phyloP scores from a whole-genome alignment of 2,888 invertebrate species.

The Pheosia tremula region DNA sequence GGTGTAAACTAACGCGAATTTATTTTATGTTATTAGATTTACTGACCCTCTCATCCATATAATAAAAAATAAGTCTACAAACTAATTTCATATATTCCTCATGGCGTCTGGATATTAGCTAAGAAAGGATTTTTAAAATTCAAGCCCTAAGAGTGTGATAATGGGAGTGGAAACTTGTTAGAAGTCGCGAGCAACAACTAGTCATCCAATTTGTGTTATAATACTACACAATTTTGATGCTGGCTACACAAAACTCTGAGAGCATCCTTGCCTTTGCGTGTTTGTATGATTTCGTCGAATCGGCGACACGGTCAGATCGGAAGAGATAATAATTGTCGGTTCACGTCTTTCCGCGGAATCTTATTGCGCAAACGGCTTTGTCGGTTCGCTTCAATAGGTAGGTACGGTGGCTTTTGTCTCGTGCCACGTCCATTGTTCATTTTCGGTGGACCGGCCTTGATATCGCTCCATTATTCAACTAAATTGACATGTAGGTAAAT shows the following conservation, averaged over 20 bases:
- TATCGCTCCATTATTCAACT: conserved; percentile 69
- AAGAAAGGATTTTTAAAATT: not conserved
- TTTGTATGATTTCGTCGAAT: conserved; percentile 66
- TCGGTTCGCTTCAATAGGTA: conserved; percentile 75
- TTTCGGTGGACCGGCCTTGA: conserved; percentile 73
- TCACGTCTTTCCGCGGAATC: conserved; percentile 81
- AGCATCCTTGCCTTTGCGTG: conserved; percentile 1
- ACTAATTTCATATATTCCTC: no score
- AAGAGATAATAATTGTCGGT: conserved; percentile 81
- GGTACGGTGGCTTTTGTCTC: conserved; percentile 76
- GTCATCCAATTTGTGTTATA: not conserved
- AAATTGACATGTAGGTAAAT: conserved; percentile 56
- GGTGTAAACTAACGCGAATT: no score
- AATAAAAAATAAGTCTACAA: no score
- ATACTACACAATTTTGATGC: not conserved
- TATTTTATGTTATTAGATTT: no score
- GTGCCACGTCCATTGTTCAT: conserved; percentile 79
- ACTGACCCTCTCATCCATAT: no score
- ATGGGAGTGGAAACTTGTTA: not conserved
- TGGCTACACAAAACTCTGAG: not conserved
- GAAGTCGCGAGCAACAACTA: not conserved
- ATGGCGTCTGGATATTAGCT: not conserved
- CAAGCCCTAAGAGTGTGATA: not conserved
- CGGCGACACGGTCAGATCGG: conserved; percentile 71
- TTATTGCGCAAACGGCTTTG: conserved; percentile 83